Base-by-base conservation (phyloP, 2,888 invertebrate species). In the Meghimatium bilineatum region DNA sequence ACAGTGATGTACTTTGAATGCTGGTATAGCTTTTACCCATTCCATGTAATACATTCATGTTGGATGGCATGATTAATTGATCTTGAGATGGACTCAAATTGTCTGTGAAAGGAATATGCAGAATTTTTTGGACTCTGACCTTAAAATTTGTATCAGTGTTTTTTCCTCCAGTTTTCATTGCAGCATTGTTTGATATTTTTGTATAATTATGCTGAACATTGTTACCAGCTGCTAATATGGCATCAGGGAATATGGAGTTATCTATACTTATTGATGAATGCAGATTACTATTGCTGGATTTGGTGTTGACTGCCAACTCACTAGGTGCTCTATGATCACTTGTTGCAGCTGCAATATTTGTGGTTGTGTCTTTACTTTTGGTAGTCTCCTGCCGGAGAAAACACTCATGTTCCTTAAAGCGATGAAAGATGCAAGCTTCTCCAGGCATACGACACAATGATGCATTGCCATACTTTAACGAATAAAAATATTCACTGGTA, bases 401-500 rank as follows among this genome's bases (percentile, higher is more conserved):
- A 36, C n/a, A 12, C 0, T 49, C 20, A 1, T n/a, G 49, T 36
- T 44, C 49, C 23, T 63, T 67, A 17, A 44, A 6, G 44, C 44
- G 29, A 34, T 20, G 56, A 52, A 71, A 20, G 32, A 80, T 52
- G 66, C 80, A 80, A n/a, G 69, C 80, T n/a, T 80, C 71, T 34
- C 80, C 80, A 1, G 80, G 80, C 80, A 71, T 80, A 23, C 80
- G 80, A 52, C 80, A 80, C 56, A 80, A 56, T 1, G 80, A 80
- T 38, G 26, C 34, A 32, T 56, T 71, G 34, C 38, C 69, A 8
- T 29, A 26, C 23, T n/a, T 29, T 12, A 26, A 20, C 32, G 77
- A 17, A 38, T 34, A 29, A 1, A 17, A 32, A 49, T 34, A 14
- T 29, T 52, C 71, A 12, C 69, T 69, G 8, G 29, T 52, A 52